A percentile compares a stretch with the other conserved stretches of the same genome.
These are phyloP conservation scores for Spisula solida DNA, from an alignment of 2,888 invertebrate genomes.

Conservation along the genomic window DNA sequence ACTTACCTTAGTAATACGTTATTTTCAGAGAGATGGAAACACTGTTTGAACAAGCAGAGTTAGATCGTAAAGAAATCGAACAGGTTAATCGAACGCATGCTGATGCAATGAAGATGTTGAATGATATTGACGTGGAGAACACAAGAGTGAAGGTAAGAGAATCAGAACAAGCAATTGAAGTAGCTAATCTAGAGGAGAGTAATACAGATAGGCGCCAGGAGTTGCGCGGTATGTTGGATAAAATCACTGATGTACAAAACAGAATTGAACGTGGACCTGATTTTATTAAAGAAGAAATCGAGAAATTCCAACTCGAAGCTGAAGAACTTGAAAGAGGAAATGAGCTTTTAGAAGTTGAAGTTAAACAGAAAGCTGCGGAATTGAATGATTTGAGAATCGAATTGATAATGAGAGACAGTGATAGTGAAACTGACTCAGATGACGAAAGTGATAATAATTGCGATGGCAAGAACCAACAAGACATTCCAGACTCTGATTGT, in stretches of 20 bases:
- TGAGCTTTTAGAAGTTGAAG: background rate
- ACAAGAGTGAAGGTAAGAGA: background rate
- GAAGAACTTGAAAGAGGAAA: background rate
- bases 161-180: background rate
- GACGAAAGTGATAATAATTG: background rate
- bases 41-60: background rate
- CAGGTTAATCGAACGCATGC: background rate
- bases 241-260: background rate
- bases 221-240: background rate
- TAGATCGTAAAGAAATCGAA: background rate
- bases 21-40: background rate
- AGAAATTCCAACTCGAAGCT: background rate
- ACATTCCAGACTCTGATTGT: background rate
- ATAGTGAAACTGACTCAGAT: background rate
- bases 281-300: background rate
- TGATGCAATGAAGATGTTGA: background rate
- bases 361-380: background rate
- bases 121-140: background rate
- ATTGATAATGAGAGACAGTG: slow-evolving; percentile 1
- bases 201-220: background rate
- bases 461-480: background rate
- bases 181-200: background rate
- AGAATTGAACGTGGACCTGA: slow-evolving; percentile 7
- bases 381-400: slow-evolving; percentile 13
- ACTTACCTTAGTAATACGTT: background rate